These are phyloP conservation scores for Equus przewalskii DNA, from an alignment of 2,113 vertebrate species.

Conservation along the genomic window DNA sequence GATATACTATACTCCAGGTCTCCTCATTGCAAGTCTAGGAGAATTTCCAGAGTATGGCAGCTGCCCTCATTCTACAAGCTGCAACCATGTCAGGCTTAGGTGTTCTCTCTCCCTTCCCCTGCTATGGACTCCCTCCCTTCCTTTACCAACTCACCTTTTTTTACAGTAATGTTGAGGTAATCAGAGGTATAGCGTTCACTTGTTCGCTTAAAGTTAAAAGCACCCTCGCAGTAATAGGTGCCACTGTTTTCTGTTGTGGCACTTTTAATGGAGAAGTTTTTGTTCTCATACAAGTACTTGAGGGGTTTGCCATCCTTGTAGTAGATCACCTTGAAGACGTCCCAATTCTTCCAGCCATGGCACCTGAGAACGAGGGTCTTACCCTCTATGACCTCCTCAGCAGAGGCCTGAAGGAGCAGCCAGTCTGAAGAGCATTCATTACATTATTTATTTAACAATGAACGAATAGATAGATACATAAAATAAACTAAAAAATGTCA, in stretches of 20 bases:
- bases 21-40: background rate
- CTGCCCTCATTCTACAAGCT: background rate
- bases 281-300: conserved; percentile 55
- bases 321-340: conserved; percentile 44
- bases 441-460: conserved; percentile 12
- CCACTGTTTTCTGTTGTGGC: background rate
- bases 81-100: background rate
- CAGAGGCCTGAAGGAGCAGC: conserved; percentile 74
- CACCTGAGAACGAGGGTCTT: conserved; percentile 62
- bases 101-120: background rate
- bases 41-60: background rate
- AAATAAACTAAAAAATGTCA: background rate
- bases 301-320: conserved; percentile 51
- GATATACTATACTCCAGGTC: background rate
- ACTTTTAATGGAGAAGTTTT: background rate
- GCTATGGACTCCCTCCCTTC: background rate
- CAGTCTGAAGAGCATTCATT: conserved; percentile 67
- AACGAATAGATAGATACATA: background rate
- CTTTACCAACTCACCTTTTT: conserved; percentile 59
- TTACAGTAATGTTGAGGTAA: conserved; percentile 4
- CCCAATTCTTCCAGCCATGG: conserved; percentile 54
- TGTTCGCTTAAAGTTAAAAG: too few relatives aligned
- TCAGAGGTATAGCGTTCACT: accelerated
- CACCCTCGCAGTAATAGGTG: conserved; percentile 48
- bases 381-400: background rate